These are phyloP conservation scores for Caradrina clavipalpis DNA, from an alignment of 2,888 invertebrate species.

Conservation along the genomic window DNA sequence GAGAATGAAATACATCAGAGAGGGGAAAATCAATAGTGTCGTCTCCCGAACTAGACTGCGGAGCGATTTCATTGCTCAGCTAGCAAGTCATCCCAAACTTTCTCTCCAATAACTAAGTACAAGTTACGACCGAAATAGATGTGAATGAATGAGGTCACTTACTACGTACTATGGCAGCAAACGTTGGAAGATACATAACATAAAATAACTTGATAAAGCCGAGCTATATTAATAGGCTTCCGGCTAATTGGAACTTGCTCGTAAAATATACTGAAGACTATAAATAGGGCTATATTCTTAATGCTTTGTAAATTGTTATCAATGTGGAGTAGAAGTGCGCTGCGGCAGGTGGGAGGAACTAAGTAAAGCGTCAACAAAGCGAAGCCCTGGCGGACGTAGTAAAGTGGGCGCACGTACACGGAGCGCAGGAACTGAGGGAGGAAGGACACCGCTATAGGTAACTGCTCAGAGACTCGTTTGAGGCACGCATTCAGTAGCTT, in stretches of 20 bases:
- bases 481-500: neutral
- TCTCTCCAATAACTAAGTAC: slow-evolving; percentile 61
- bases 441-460: slow-evolving; percentile 12
- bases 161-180: slow-evolving; percentile 12
- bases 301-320: slow-evolving; percentile 39
- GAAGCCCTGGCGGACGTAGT: slow-evolving; percentile 19
- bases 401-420: slow-evolving; percentile 29
- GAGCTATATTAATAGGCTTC: slow-evolving; percentile 41
- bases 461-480: slow-evolving; percentile 1
- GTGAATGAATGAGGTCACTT: slow-evolving; percentile 35
- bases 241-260: slow-evolving; percentile 48
- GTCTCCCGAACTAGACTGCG: slow-evolving; percentile 80
- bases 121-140: slow-evolving; percentile 50
- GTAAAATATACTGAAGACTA: slow-evolving; percentile 44
- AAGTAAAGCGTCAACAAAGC: slow-evolving; percentile 32
- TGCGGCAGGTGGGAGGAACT: slow-evolving; percentile 33
- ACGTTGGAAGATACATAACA: slow-evolving; percentile 18
- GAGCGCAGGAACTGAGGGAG: slow-evolving; percentile 15
- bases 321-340: slow-evolving; percentile 15
- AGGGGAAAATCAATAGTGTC: slow-evolving; percentile 87
- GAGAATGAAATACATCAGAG: slow-evolving; percentile 87
- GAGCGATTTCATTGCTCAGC: slow-evolving; percentile 80
- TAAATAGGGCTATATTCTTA: slow-evolving; percentile 48
- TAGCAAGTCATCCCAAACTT: slow-evolving; percentile 72
- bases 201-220: slow-evolving; percentile 35